Evolutionary conservation across 2,888 invertebrate species (phyloP).

Genomic region (Drosophila mercatorum): DNA sequence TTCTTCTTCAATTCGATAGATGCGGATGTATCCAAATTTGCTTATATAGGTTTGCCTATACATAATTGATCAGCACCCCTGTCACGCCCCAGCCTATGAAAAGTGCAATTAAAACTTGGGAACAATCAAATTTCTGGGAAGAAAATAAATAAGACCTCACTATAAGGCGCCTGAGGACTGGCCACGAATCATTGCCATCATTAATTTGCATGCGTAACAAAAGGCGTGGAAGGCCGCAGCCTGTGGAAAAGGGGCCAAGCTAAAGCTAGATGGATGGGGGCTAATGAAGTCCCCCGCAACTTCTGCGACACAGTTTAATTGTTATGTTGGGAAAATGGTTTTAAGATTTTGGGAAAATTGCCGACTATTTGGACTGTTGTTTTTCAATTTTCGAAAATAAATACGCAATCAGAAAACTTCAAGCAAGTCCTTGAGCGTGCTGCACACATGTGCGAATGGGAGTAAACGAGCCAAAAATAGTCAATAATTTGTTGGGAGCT

Average conservation of each 20-base stretch:
- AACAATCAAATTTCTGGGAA: constrained; percentile 48
- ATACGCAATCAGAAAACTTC: constrained; percentile 35
- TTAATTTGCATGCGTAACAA: constrained; percentile 71
- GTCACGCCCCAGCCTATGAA: constrained; percentile 8
- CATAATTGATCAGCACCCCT: neutral
- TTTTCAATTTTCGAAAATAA: constrained; percentile 61
- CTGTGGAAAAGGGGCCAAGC: constrained; percentile 45
- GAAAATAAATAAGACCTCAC: constrained; percentile 49
- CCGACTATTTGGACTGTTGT: constrained; percentile 45
- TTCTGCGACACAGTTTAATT: constrained; percentile 30
- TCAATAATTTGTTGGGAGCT: constrained; percentile 40
- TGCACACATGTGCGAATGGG: constrained; percentile 44
- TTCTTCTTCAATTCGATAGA: no score
- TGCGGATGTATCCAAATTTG: neutral
- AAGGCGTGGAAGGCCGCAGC: constrained; percentile 46
- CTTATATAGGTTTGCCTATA: neutral
- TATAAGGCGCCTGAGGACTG: neutral
- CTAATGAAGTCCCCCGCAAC: constrained; percentile 30
- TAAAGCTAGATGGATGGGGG: constrained; percentile 17
- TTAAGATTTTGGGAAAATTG: constrained; percentile 37
- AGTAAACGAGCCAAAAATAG: constrained; percentile 34
- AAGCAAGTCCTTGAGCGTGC: neutral
- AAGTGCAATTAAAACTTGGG: constrained; percentile 57
- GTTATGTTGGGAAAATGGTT: constrained; percentile 23
- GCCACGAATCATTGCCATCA: constrained; percentile 62